Percentiles rank a stretch among this genome's conserved stretches.
These are phyloP conservation scores for Leptestheria dahalacensis DNA, from an alignment of 1,140 invertebrate species.

Conservation along the genomic window DNA sequence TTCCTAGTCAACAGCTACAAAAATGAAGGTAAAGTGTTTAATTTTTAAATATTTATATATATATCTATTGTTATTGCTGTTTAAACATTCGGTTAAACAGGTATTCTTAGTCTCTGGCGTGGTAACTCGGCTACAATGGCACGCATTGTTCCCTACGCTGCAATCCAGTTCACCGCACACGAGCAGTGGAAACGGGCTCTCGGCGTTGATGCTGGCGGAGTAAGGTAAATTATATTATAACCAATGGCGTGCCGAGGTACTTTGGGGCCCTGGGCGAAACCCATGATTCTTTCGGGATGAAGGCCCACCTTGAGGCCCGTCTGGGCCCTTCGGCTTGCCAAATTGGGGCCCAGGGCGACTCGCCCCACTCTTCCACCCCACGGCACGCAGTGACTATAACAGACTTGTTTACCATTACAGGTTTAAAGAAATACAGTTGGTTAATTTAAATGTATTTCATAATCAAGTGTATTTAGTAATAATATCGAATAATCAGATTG, in stretches of 20 bases:
- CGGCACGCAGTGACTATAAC: no score
- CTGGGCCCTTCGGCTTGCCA: no score
- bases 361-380: no score
- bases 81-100: neutral
- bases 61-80: constrained; percentile 18
- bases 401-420: no score
- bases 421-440: no score
- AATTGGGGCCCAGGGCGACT: no score
- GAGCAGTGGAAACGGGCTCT: constrained; percentile 87
- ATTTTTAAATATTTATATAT: constrained; percentile 18
- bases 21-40: constrained; percentile 37
- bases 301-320: no score
- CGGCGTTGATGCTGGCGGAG: constrained; percentile 45
- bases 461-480: neutral
- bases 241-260: no score
- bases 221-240: constrained; percentile 25
- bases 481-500: neutral
- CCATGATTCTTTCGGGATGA: no score
- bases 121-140: constrained; percentile 97
- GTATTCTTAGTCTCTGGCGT: constrained; percentile 73
- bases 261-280: no score
- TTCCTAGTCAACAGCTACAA: constrained; percentile 57
- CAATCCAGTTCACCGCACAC: constrained; percentile 91
- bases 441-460: no score
- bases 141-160: constrained; percentile 88